These are phyloP conservation scores for Apaloderma vittatum DNA, from an alignment of 2,113 vertebrate genomes.

Conservation along the genomic window DNA sequence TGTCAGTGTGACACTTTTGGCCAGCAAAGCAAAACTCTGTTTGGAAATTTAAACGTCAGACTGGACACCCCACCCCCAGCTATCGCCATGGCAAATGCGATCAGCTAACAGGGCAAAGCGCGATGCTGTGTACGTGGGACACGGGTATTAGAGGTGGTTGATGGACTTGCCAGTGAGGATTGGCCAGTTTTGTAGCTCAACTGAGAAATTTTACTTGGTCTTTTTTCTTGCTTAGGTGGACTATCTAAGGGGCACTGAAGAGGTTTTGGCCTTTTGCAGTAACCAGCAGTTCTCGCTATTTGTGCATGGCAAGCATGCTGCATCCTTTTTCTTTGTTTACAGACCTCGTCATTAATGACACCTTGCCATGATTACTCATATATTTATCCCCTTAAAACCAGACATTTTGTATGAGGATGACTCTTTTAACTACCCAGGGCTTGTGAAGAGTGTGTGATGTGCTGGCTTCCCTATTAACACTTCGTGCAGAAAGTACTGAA, in stretches of 20 bases:
- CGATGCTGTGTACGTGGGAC: not conserved
- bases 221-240: not conserved
- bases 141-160: not conserved
- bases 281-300: not conserved
- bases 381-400: not conserved
- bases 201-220: not conserved
- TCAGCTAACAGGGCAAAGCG: not conserved
- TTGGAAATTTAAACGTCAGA: not conserved
- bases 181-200: not conserved
- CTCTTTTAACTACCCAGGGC: not conserved
- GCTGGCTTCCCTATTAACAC: not conserved
- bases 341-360: not conserved
- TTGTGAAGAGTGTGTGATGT: not conserved
- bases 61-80: not conserved
- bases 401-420: not conserved
- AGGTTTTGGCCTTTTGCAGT: not conserved
- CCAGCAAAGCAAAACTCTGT: not conserved
- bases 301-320: not conserved
- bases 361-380: not conserved
- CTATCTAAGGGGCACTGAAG: not conserved
- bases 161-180: not conserved
- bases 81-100: fast-evolving
- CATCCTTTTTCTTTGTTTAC: not conserved
- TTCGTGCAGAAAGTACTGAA: not conserved
- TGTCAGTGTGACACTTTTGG: not conserved